Evolutionary conservation across 2,888 invertebrate species (phyloP), one percentile per base, ranked within the genome.

Genomic region (Patella ulyssiponensis): DNA sequence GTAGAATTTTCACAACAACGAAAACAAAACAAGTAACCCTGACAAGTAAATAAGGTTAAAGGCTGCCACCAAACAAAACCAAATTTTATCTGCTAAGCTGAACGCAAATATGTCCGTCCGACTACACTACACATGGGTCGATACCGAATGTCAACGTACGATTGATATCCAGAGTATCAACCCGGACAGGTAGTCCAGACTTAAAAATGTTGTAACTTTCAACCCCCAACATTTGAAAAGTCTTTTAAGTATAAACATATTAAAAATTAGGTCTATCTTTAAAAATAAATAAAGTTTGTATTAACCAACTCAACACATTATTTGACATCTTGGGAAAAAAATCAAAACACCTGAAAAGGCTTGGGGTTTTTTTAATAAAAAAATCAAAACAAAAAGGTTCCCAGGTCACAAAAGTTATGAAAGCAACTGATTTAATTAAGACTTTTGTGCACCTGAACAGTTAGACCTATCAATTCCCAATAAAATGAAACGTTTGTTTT

Each of bases 11-110:
- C 20, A 64, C 64, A 23, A 64, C 64, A 23, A 64, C 23, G 64
- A 64, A 64, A 64, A 64, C 64, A 64, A 64, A 64, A 64, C 64
- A 64, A 64, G 64, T 23, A 64, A 64, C 64, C 23, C 64, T 23
- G 23, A 64, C 23, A 23, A 64, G 64, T 64, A 64, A 64, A 64
- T 23, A 64, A 64, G 64, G 64, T 23, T 64, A 64, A 64, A 64
- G 64, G 64, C 64, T 64, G 64, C 64, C 64, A 64, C 23, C 20
- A 64, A 64, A 64, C 64, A 64, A 64, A 64, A 64, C 23, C 64
- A 64, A 23, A 64, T 64, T 64, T 64, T 64, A 64, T 23, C 64
- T 64, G 64, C 64, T 64, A 64, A 64, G 64, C 64, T 64, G 64
- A 64, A 64, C 20, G 23, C 64, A 64, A 64, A 64, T 64, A 64